phyloP scores from a whole-genome alignment of 2,113 vertebrate genomes.

The Menidia beryllina region DNA sequence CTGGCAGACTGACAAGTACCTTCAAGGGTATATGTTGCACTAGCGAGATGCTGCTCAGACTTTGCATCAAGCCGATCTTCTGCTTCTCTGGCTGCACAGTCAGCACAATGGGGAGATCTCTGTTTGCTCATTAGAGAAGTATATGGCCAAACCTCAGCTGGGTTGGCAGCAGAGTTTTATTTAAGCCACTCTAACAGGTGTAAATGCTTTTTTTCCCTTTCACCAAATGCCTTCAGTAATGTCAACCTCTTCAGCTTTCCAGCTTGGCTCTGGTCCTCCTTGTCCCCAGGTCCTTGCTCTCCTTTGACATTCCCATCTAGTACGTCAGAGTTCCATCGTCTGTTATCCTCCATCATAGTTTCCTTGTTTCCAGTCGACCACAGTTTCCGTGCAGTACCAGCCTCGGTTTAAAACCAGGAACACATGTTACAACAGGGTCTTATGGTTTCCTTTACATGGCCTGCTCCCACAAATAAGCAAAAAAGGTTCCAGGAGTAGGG shows the following conservation, averaged over 20 bases:
- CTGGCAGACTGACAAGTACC: conserved; percentile 46
- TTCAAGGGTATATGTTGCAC: conserved; percentile 41
- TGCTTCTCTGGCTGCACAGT: conserved; percentile 10
- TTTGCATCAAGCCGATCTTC: conserved; percentile 45
- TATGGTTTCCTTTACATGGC: neutral
- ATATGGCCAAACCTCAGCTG: conserved; percentile 10
- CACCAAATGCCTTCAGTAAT: conserved; percentile 8
- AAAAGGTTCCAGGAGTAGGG: no score
- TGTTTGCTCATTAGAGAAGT: conserved; percentile 27
- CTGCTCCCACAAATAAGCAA: neutral
- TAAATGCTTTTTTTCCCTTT: conserved; percentile 19
- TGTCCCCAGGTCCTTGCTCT: neutral
- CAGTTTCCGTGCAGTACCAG: neutral
- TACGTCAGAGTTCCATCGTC: neutral
- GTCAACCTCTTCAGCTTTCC: conserved; percentile 21
- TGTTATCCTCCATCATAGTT: neutral
- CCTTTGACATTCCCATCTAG: neutral
- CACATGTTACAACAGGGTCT: neutral
- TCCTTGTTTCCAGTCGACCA: neutral
- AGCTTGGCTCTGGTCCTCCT: neutral
- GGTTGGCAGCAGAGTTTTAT: conserved; percentile 27
- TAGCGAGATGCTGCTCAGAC: conserved; percentile 7
- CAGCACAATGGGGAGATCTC: conserved; percentile 34
- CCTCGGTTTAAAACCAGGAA: neutral
- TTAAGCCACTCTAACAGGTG: conserved; percentile 53